Conservation (phyloP, 2,113 vertebrate genomes). For the Oncorhynchus mykiss region DNA sequence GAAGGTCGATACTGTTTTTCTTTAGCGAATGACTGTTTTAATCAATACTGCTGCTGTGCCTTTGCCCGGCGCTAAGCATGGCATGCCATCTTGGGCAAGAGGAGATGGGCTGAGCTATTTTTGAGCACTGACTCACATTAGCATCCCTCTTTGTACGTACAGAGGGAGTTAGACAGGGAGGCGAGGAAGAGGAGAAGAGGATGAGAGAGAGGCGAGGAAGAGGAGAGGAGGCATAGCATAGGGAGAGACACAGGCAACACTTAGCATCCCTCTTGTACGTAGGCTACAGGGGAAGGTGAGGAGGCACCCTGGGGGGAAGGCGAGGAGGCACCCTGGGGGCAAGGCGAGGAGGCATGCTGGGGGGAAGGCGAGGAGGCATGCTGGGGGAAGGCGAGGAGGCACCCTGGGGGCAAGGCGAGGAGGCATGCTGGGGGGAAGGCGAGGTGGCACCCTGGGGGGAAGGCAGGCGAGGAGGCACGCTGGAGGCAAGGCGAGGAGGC, state of each 20-base stretch:
- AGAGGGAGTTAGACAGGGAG: no score
- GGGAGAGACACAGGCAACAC: background rate
- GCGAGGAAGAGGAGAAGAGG: background rate
- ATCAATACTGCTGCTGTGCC: constrained; percentile 21
- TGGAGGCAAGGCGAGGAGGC: no score
- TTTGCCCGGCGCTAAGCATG: background rate
- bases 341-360: no score
- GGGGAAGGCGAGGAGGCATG: no score
- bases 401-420: no score
- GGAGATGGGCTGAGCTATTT: constrained; percentile 10
- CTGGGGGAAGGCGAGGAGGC: no score
- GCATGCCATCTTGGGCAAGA: background rate
- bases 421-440: background rate
- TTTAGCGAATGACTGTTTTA: constrained; percentile 19
- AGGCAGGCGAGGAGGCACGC: background rate
- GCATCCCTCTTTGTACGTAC: background rate
- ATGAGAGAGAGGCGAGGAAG: background rate
- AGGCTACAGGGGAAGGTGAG: no score
- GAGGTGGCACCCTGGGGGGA: background rate
- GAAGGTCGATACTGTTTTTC: constrained; percentile 19
- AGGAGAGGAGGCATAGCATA: background rate
- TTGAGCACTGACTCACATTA: constrained; percentile 22
- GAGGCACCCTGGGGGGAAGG: no score
- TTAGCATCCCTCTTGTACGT: background rate
- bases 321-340: background rate